Base-by-base conservation (phyloP, 2,797 vertebrate species). In the Semotilus atromaculatus region DNA sequence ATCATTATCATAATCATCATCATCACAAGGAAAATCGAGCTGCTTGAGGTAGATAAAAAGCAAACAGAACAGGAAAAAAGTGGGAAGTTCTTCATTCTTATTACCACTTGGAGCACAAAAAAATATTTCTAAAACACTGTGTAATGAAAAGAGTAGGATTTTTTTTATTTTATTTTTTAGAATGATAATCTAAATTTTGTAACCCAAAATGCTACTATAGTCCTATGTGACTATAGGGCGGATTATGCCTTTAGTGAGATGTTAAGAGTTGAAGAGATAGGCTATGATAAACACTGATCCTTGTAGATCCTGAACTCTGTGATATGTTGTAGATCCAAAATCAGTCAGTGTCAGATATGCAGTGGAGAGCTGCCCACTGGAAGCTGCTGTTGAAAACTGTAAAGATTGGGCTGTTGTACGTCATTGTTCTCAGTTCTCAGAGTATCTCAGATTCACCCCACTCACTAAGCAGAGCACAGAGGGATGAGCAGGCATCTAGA, bases 31-130 rank as follows among this genome's bases (percentile, higher is more conserved):
- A 71, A 81, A 67, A 40, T 83, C 64, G 11, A 64, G 26, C n/a
- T 78, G 36, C 53, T 45, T 53, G 18, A 58, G n/a, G n/a, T 72
- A 58, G n/a, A 62, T 55, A 58, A n/a, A n/a, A 82, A 72, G 26
- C 9, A 83, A 66, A 45, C 19, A 75, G 62, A 21, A 10, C 14
- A 21, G 70, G 55, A 64, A 76, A 53, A 51, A 64, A 40, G 38
- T 38, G 7, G 13, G 43, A 62, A 36, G 40, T 75, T 75, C 31
- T 55, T 34, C 5, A 23, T 68, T 58, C 73, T 43, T 43, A 68
- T 53, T n/a, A 76, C n/a, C 45, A 48, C 58, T 26, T 34, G 45
- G 62, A 77, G 62, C 62, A 77, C 48, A 83, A 77, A 82, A 73
- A 55, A 18, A 18, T 18, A 82, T 73, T 82, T 73, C n/a, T 23